These are phyloP conservation scores for Sthenelais limicola DNA, from an alignment of 2,888 invertebrate genomes.

Conservation along the genomic window DNA sequence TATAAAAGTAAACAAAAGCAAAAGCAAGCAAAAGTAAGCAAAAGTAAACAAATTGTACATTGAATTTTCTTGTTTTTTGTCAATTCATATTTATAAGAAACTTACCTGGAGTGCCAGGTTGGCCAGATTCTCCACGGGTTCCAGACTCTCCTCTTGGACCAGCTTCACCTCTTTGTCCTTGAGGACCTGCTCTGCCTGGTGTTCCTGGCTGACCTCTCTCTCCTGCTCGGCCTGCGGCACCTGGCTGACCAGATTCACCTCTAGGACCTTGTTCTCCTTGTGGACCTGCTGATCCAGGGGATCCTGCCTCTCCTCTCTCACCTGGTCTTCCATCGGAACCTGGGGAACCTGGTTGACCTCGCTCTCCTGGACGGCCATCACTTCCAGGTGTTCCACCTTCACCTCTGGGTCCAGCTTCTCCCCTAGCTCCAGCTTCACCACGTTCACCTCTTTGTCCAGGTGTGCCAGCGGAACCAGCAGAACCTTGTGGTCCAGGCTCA, in stretches of 20 bases:
- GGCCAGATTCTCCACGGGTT: slow-evolving; percentile 43
- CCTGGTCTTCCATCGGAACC: slow-evolving; percentile 43
- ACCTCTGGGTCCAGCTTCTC: slow-evolving; percentile 53
- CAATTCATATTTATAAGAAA: no score
- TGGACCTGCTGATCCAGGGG: slow-evolving; percentile 36
- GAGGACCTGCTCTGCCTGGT: slow-evolving; percentile 13
- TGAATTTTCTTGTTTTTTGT: no score
- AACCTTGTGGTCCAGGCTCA: slow-evolving; percentile 46
- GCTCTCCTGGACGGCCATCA: slow-evolving; percentile 34
- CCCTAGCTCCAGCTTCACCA: slow-evolving; percentile 50
- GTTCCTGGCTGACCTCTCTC: not conserved
- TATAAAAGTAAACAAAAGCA: no score
- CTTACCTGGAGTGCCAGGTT: no score
- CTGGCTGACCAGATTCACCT: slow-evolving; percentile 55
- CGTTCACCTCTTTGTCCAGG: slow-evolving; percentile 42
- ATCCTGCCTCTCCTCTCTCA: slow-evolving; percentile 13
- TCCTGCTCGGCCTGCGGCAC: slow-evolving; percentile 52
- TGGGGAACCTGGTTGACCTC: slow-evolving; percentile 42
- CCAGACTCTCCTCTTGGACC: slow-evolving; percentile 48
- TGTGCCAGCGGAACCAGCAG: slow-evolving; percentile 40
- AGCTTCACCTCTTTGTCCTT: slow-evolving; percentile 22
- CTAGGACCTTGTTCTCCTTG: slow-evolving; percentile 28
- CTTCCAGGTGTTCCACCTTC: slow-evolving; percentile 33
- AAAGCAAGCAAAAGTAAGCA: no score
- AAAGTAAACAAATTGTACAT: no score